phyloP scores from a whole-genome alignment of 2,113 vertebrate genomes.

The Ochotona princeps region DNA sequence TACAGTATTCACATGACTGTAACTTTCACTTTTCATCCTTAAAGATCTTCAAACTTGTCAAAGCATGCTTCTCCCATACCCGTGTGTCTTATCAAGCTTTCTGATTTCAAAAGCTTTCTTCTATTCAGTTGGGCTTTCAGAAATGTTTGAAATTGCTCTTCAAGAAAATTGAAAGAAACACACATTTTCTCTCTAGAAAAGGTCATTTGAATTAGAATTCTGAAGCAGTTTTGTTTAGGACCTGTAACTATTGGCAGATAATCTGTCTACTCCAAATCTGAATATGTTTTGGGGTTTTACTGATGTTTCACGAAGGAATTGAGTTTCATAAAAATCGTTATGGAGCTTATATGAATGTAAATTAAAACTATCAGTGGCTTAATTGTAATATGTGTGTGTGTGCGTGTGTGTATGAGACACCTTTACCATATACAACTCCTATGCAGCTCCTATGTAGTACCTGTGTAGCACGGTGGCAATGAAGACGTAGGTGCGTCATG shows the following conservation, averaged over 20 bases:
- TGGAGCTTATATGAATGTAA: conserved; percentile 17
- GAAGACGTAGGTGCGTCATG: background rate
- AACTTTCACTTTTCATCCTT: conserved; percentile 56
- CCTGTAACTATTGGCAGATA: conserved; percentile 33
- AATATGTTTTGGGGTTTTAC: conserved; percentile 22
- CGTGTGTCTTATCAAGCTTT: background rate
- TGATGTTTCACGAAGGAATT: conserved; percentile 56
- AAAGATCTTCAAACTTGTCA: conserved; percentile 58
- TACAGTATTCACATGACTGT: background rate
- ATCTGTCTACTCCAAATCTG: conserved; percentile 3
- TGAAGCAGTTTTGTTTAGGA: conserved; percentile 48
- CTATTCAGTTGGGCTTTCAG: background rate
- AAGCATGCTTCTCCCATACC: conserved; percentile 10
- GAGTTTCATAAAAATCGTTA: conserved; percentile 45
- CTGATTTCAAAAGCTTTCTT: conserved; percentile 52
- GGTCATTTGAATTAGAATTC: conserved; percentile 67
- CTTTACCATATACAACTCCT: no score
- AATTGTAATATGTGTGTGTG: background rate
- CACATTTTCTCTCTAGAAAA: conserved; percentile 54
- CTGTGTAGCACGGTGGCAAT: background rate
- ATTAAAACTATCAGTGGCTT: background rate
- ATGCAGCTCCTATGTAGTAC: no score
- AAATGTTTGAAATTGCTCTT: conserved; percentile 63
- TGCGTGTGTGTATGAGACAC: no score
- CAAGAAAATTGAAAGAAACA: conserved; percentile 68